phyloP scores from a whole-genome alignment of 2,797 vertebrate genomes.

The Acanthopagrus latus region DNA sequence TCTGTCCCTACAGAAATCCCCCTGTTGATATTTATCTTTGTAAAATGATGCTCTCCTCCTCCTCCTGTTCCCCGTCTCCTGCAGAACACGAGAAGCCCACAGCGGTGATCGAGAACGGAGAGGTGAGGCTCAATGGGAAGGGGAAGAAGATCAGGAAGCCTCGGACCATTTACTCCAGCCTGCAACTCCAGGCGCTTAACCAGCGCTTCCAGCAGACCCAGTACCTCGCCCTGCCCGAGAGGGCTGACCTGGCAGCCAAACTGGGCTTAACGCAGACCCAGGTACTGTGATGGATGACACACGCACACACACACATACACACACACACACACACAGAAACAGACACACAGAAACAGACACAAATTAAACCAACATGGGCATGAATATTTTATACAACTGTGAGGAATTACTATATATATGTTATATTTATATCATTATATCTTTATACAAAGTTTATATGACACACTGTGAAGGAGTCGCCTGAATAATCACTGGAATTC shows the following conservation, averaged over 20 bases:
- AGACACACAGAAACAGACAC: not conserved
- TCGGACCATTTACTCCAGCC: conserved; percentile 94
- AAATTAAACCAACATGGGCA: not conserved
- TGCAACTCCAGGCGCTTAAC: conserved; percentile 94
- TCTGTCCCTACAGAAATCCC: not conserved
- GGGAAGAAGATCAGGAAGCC: conserved; percentile 93
- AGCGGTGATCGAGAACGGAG: conserved; percentile 82
- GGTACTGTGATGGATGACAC: conserved; percentile 74
- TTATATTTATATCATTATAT: too few relatives aligned
- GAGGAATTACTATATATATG: not conserved
- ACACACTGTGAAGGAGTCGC: not conserved
- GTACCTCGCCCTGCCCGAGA: conserved; percentile 93
- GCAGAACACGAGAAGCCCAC: conserved; percentile 87
- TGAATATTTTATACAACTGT: too few relatives aligned
- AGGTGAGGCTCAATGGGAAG: conserved; percentile 87
- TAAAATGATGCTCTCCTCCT: not conserved
- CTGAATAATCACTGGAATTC: not conserved
- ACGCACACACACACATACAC: conserved; percentile 1
- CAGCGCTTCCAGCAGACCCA: conserved; percentile 95
- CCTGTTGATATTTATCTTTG: not conserved
- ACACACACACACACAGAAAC: too few relatives aligned
- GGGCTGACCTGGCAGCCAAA: conserved; percentile 91
- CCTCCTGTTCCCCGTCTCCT: not conserved
- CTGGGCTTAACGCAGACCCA: conserved; percentile 95
- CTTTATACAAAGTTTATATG: not conserved